Percentiles rank a stretch among this genome's conserved stretches.
These are phyloP conservation scores for Strix aluco DNA, from an alignment of 2,113 vertebrate species.

Conservation along the genomic window DNA sequence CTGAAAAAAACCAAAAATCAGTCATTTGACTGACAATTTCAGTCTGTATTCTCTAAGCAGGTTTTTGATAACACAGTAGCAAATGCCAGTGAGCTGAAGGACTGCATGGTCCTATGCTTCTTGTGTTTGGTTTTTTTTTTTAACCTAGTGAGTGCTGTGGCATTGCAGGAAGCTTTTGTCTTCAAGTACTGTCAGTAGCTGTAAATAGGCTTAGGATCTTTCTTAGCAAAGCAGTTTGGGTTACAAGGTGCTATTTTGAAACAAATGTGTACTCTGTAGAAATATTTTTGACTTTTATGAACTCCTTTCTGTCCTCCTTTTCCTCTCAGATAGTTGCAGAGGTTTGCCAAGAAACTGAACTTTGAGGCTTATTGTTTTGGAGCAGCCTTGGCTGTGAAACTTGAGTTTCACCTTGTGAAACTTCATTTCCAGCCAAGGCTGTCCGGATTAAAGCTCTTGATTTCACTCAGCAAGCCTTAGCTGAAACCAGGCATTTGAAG, in stretches of 20 bases:
- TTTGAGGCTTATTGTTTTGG: neutral
- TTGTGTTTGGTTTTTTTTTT: neutral
- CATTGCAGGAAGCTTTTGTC: neutral
- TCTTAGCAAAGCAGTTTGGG: neutral
- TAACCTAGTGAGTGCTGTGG: neutral
- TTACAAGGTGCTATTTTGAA: neutral
- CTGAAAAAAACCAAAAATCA: neutral
- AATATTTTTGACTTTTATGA: neutral
- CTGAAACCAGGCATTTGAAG: neutral
- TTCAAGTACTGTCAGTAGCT: neutral
- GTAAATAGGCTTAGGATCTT: neutral
- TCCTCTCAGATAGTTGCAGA: neutral
- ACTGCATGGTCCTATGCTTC: neutral
- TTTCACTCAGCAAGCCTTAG: neutral
- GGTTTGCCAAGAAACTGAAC: neutral
- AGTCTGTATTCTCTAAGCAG: neutral
- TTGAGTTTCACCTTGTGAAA: constrained; percentile 3
- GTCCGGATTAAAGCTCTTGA: neutral
- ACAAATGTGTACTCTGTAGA: neutral
- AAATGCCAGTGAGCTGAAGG: neutral
- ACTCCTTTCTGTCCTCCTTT: neutral
- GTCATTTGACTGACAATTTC: neutral
- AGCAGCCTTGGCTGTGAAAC: constrained; percentile 23
- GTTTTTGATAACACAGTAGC: neutral
- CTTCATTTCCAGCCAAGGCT: neutral